phyloP scores from a whole-genome alignment of 2,797 vertebrate species.

The Malurus splendens region DNA sequence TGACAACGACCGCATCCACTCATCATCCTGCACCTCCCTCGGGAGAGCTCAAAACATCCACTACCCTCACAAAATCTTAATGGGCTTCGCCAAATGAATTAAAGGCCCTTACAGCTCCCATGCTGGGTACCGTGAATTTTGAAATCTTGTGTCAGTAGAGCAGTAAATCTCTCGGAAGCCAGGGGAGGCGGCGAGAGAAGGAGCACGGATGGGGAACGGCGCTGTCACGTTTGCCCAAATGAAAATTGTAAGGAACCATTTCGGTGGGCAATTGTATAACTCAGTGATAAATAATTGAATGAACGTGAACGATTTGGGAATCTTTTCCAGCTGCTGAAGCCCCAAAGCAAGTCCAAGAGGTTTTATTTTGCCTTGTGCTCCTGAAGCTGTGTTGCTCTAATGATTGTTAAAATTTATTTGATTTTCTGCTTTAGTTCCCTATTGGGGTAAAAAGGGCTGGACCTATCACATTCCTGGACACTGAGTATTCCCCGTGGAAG shows the following conservation, averaged over 20 bases:
- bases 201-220: not conserved
- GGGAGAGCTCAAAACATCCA: conserved; percentile 13
- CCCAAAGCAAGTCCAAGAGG: not conserved
- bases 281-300: not conserved
- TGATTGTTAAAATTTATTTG: not conserved
- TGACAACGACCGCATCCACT: not conserved
- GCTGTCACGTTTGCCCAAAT: not conserved
- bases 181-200: not conserved
- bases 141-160: not conserved
- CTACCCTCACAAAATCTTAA: not conserved
- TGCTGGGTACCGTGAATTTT: not conserved
- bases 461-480: not conserved
- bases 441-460: not conserved
- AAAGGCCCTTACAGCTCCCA: not conserved
- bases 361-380: not conserved
- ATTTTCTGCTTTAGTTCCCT: not conserved
- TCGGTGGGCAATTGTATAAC: not conserved
- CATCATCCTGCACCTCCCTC: not conserved
- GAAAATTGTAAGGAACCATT: not conserved
- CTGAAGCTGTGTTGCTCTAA: not conserved
- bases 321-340: not conserved
- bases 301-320: not conserved
- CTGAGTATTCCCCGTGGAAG: not conserved
- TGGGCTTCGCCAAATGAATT: conserved; percentile 31
- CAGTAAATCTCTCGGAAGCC: not conserved